These are phyloP conservation scores for Ptilorrhoa leucosticta DNA, from an alignment of 2,113 vertebrate genomes.

Conservation along the genomic window DNA sequence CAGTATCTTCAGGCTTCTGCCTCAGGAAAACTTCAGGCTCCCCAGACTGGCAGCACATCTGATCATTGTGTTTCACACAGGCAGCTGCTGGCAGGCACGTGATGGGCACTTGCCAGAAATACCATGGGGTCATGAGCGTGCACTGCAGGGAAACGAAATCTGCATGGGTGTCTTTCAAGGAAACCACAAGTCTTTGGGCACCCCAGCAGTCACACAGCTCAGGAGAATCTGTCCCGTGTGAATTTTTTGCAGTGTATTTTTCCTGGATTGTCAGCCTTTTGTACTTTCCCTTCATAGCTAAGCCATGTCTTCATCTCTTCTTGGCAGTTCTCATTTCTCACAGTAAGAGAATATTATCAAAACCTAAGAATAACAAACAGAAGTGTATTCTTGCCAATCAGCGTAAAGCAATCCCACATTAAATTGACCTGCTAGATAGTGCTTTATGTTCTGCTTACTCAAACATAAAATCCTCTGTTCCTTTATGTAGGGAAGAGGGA, in stretches of 20 bases:
- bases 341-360: not conserved
- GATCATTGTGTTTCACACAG: not conserved
- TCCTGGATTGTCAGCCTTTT: not conserved
- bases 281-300: not conserved
- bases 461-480: not conserved
- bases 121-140: not conserved
- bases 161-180: not conserved
- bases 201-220: not conserved
- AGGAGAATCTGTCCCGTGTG: not conserved
- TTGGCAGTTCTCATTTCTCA: not conserved
- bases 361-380: not conserved
- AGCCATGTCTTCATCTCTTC: not conserved
- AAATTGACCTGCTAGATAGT: not conserved
- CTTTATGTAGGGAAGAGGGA: not conserved
- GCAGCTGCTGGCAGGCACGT: not conserved
- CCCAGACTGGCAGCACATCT: not conserved
- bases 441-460: not conserved
- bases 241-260: not conserved
- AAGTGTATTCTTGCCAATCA: not conserved
- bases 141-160: not conserved
- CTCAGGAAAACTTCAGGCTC: not conserved
- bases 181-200: not conserved
- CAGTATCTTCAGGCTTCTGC: not conserved
- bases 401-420: not conserved
- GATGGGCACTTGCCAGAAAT: not conserved